Percentiles rank a stretch among this genome's conserved stretches.
Evolutionary conservation across 2,888 invertebrate genomes (phyloP).

Genomic region (Cantharis rustica): DNA sequence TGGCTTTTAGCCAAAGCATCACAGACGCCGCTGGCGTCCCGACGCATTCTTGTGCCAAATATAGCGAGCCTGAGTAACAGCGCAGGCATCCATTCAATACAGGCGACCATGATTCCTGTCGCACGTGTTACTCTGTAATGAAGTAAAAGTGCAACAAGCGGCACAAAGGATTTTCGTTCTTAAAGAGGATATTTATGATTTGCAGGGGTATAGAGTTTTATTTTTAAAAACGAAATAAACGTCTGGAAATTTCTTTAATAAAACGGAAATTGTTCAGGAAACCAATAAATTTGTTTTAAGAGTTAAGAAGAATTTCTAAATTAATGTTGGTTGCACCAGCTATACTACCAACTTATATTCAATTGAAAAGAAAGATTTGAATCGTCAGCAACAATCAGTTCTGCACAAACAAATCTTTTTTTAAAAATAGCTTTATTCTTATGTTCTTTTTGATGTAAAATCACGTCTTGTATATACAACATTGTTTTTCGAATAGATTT

Average conservation of each 20-base stretch:
- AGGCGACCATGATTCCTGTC: conserved; percentile 39
- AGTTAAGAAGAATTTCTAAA: not conserved
- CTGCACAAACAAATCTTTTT: too few species aligned
- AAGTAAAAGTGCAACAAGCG: conserved; percentile 24
- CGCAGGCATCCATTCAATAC: conserved; percentile 48
- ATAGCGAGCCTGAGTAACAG: conserved; percentile 52
- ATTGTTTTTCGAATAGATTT: too few species aligned
- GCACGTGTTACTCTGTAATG: conserved; percentile 32
- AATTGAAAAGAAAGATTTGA: not conserved
- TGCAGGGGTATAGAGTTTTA: conserved; percentile 15
- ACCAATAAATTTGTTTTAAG: not conserved
- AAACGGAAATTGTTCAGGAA: not conserved
- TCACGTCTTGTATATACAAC: too few species aligned
- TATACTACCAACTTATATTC: not conserved
- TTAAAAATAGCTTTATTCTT: too few species aligned
- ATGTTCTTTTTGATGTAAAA: too few species aligned
- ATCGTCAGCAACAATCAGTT: not conserved
- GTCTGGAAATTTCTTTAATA: not conserved
- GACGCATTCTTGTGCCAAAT: conserved; percentile 53
- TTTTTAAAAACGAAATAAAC: conserved; percentile 6
- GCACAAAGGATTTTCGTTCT: conserved; percentile 15
- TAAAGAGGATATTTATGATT: conserved; percentile 4
- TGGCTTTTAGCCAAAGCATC: conserved; percentile 49
- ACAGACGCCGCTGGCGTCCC: conserved; percentile 52
- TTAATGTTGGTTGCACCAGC: not conserved